phyloP scores from a whole-genome alignment of 2,888 invertebrate species.

The Epirrhoe tristata region DNA sequence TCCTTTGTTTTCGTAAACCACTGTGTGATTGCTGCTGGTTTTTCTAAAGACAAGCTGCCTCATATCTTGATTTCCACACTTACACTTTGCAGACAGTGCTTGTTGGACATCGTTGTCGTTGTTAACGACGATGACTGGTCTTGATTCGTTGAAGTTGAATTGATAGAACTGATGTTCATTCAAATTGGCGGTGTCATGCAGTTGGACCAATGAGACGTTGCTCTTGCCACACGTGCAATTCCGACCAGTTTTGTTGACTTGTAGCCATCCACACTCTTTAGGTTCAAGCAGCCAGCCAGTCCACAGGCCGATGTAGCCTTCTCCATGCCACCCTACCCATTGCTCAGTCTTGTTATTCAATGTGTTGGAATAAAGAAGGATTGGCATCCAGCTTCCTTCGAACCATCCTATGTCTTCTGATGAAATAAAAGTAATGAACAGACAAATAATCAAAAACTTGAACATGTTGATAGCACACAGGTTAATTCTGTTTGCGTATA shows the following conservation, averaged over 20 bases:
- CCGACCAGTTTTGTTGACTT: constrained; percentile 6
- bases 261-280: constrained; percentile 14
- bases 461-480: constrained; percentile 1
- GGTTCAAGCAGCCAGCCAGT: constrained; percentile 15
- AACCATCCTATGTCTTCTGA: constrained; percentile 12
- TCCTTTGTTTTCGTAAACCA: constrained; percentile 16
- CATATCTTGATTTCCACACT: constrained; percentile 1
- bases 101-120: not conserved
- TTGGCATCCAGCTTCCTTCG: constrained; percentile 12
- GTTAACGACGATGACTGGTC: constrained; percentile 8
- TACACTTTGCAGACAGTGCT: constrained; percentile 10
- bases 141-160: constrained; percentile 13
- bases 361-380: constrained; percentile 8
- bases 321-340: constrained; percentile 7
- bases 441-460: constrained; percentile 7
- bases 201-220: not conserved
- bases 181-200: constrained; percentile 9
- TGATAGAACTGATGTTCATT: constrained; percentile 3
- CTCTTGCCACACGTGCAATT: constrained; percentile 15
- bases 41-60: constrained; percentile 15
- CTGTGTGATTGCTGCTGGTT: constrained; percentile 3
- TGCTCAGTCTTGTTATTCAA: constrained; percentile 11
- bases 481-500: not conserved
- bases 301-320: constrained; percentile 5
- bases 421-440: not conserved